These are phyloP conservation scores for Halyomorpha halys DNA, from an alignment of 1,140 invertebrate genomes.

Conservation along the genomic window DNA sequence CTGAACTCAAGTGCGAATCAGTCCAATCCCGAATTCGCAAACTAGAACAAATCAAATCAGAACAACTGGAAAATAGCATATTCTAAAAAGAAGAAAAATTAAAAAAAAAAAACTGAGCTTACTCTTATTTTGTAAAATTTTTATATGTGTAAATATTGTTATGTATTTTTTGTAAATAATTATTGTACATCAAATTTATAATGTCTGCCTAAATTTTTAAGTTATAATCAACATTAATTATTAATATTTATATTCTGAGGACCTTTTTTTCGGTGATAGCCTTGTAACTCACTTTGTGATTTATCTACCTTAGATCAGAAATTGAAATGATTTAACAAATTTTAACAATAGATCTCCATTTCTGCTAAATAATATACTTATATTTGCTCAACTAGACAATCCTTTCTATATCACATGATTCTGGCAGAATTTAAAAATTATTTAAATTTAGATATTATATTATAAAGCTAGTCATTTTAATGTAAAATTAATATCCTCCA, in stretches of 20 bases:
- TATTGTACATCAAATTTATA: conserved; percentile 14
- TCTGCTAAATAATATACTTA: not conserved
- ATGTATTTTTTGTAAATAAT: conserved; percentile 11
- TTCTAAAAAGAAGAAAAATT: too few species aligned
- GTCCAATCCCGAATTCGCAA: conserved; percentile 43
- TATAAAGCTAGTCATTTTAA: conserved; percentile 13
- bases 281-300: conserved; percentile 1
- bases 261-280: conserved; percentile 1
- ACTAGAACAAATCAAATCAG: conserved; percentile 39
- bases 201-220: conserved; percentile 11
- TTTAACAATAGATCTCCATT: not conserved
- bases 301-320: not conserved
- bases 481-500: not conserved
- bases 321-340: not conserved
- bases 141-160: conserved; percentile 8
- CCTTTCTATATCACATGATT: not conserved
- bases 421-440: not conserved
- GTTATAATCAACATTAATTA: conserved; percentile 15
- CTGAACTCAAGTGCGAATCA: conserved; percentile 45
- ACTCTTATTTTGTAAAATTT: conserved; percentile 5
- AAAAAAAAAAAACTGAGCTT: not conserved
- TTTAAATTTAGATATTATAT: conserved; percentile 17
- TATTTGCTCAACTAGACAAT: conserved; percentile 14
- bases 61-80: conserved; percentile 6
- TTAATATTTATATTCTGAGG: conserved; percentile 1